Evolutionary conservation across 2,888 invertebrate genomes (phyloP), one percentile per base, ranked within the genome.

Genomic region (Antitype chi): DNA sequence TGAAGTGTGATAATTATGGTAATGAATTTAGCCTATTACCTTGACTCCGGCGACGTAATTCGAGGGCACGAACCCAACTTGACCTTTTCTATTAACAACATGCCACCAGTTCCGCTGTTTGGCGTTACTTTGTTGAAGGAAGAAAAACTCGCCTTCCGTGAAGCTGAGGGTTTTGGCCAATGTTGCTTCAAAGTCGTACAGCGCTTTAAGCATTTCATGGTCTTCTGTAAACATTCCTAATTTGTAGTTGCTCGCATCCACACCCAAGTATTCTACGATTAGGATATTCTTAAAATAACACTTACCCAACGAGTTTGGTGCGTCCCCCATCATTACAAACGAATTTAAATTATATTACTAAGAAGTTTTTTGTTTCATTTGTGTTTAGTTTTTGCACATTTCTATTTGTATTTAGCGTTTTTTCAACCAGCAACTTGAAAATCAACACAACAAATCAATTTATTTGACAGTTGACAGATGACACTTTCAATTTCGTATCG

Each of bases 101-200:
- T 98, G 98, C 98, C 98, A 98, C 98, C 98, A 98, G 92, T 98
- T 98, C 84, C 98, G 97, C 92, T 98, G 98, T 90, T 98, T 98
- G 7, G 98, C 98, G 83, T 98, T 98, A 38, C 97, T 98, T 92
- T 98, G 98, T 90, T 98, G 98, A 32, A 98, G 95, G 89, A 98
- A 97, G 93, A 98, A 98, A 92, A 97, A 98, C 92, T 98, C 98
- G 81, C 98, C 98, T 90, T 98, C 98, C 85, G 97, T 97, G 94
- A 98, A 98, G 92, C 98, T 98, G 80, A 98, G 96, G 13, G 98
- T 98, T 95, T 98, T 98, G 23, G 98, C 97, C 90, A 98, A 97
- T 67, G 98, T 98, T 74, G 98, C 98, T 93, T 98, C 98, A 90
- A 98, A 98, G 91, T 98, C 98, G 90, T 98, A 98, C 74, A 98